Conservation (phyloP, 2,888 invertebrate species). For the Cephus pygmeus region DNA sequence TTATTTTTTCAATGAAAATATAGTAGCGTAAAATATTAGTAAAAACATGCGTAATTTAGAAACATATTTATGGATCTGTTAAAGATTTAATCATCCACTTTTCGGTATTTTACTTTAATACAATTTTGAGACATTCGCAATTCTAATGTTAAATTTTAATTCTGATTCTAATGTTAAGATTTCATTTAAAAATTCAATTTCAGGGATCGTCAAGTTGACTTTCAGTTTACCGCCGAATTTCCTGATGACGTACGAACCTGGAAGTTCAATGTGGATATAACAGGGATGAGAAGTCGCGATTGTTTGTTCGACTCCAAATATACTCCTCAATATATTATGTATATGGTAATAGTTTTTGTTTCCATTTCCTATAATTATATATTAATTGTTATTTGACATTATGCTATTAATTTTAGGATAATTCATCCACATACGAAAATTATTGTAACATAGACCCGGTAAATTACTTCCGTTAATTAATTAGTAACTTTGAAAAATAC, state of each 20-base stretch:
- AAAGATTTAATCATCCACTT: no score
- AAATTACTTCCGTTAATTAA: neutral
- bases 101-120: no score
- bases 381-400: neutral
- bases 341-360: neutral
- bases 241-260: neutral
- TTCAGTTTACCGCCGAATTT: neutral
- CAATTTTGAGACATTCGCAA: no score
- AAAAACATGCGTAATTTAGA: no score
- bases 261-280: neutral
- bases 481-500: neutral
- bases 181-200: neutral
- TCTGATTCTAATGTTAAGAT: no score
- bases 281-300: neutral
- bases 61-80: no score
- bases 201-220: neutral
- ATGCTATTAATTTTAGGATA: neutral
- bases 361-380: neutral
- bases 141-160: no score
- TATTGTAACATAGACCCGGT: neutral
- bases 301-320: neutral
- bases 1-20: no score
- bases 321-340: neutral
- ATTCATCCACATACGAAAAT: neutral
- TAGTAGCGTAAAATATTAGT: no score